Evolutionary conservation across 2,113 vertebrate genomes (phyloP).

Genomic region (Tachycineta bicolor): DNA sequence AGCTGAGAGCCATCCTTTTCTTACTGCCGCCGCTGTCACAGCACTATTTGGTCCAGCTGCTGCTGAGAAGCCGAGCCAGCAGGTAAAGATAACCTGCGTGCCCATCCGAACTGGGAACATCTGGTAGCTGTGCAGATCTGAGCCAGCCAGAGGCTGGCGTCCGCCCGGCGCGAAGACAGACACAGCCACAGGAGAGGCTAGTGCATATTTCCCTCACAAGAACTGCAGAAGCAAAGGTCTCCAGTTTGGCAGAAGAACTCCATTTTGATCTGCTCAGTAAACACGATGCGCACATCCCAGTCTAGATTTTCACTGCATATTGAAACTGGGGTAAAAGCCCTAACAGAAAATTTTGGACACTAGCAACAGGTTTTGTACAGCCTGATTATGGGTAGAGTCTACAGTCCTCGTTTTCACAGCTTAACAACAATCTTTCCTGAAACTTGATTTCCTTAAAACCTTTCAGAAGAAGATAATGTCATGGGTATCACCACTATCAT

Average conservation of each 20-base stretch:
- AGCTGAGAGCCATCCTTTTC: too few relatives aligned
- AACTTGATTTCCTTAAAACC: neutral
- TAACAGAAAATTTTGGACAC: neutral
- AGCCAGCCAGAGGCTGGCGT: too few relatives aligned
- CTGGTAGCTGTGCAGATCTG: too few relatives aligned
- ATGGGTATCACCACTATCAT: neutral
- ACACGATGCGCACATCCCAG: fast-evolving
- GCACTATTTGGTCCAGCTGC: too few relatives aligned
- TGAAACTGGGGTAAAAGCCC: neutral
- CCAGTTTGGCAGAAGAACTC: neutral
- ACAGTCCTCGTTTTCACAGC: neutral
- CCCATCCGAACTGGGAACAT: too few relatives aligned
- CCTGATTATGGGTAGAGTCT: neutral
- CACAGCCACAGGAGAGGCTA: neutral
- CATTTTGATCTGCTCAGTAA: neutral
- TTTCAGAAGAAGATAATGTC: neutral
- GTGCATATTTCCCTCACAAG: neutral
- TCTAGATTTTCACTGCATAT: neutral
- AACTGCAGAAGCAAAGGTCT: neutral
- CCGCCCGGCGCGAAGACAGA: too few relatives aligned
- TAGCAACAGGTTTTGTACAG: neutral
- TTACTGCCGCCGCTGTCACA: too few relatives aligned
- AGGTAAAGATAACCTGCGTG: too few relatives aligned
- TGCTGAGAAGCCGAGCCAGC: too few relatives aligned
- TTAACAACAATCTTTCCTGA: neutral